Evolutionary conservation across 92 coral and sea anemone species (phyloP), one percentile per base, ranked within the genome.

Genomic region (Diadumene lineata): DNA sequence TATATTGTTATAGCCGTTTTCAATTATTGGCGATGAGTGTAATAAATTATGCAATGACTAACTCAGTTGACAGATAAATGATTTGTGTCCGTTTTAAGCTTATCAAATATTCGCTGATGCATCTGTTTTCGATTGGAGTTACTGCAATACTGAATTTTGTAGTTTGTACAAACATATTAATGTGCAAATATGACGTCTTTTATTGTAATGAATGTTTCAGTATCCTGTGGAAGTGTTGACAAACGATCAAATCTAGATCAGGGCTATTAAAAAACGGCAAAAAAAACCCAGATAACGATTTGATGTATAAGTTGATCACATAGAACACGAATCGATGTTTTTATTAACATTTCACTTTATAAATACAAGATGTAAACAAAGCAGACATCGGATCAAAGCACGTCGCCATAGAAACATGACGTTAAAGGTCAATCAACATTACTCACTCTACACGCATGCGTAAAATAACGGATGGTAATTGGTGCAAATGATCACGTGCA

Each of bases 401-500:
- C 65, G 77, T 74, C 57, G 81, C 33, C 81, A 76, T 76, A 65
- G 81, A 33, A 66, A 76, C 81, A 66, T 76, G 81, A 76, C 81
- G 81, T 76, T 50, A 65, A 64, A 53, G 81, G 64, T 64, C 64
- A 64, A 64, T 65, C 64, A 33, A 24, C 15, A 60, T 34, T 25
- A 33, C 31, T 68, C 72, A 25, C 50, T 21, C 63, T 23, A 4
- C 7, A 62, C 97, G 93, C 97, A 79, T 91, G 96, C 91, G 88
- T 73, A 23, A 11, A 22, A 1, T 28, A 16, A 24, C 61, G 73
- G 25, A 46, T 43, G 77, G 56, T 79, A 79, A 96, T 96, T 96
- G 99, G 97, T 62, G 31, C 62, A 34, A 43, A 15, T 43, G 70
- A 68, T 79, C 99, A 96, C 91, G 92, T 96, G 99, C 56, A 63